Percentiles rank a stretch among this genome's conserved stretches.
Conservation (phyloP, 2,888 invertebrate species). For the Ophioninae sp. region DNA sequence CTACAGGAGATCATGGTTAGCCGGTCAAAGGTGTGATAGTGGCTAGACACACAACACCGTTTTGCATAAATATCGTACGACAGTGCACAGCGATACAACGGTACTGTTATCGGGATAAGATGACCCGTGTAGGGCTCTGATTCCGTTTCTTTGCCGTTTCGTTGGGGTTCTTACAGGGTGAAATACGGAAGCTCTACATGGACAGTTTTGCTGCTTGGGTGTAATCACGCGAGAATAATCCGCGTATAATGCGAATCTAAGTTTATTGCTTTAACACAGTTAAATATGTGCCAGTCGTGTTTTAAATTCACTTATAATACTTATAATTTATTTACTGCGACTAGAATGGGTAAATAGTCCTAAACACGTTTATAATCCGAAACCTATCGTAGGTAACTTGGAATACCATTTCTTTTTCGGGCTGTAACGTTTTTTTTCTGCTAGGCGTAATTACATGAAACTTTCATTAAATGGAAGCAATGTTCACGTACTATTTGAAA, state of each 20-base stretch:
- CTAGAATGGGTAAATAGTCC: not conserved
- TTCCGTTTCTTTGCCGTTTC: not conserved
- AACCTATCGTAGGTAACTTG: too few species aligned
- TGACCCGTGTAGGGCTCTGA: not conserved
- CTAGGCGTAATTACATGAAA: too few species aligned
- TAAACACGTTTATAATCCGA: not conserved
- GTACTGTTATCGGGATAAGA: constrained; percentile 3
- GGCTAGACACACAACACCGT: not conserved
- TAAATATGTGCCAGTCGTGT: too few species aligned
- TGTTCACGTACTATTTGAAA: too few species aligned
- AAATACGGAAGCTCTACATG: not conserved
- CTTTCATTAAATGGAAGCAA: too few species aligned
- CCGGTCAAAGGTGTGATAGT: constrained; percentile 22
- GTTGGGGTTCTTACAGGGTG: not conserved
- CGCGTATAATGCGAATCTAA: too few species aligned
- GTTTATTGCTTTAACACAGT: too few species aligned
- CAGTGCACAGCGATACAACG: constrained; percentile 17
- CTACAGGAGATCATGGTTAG: constrained; percentile 18
- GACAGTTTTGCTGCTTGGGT: not conserved
- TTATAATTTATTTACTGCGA: too few species aligned
- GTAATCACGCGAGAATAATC: not conserved
- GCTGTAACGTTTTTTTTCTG: too few species aligned
- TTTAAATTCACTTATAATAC: too few species aligned
- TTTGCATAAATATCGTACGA: constrained; percentile 8
- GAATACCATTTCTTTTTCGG: too few species aligned